Conservation (phyloP, 2,113 vertebrate species). For the Dendrocopos noguchii region DNA sequence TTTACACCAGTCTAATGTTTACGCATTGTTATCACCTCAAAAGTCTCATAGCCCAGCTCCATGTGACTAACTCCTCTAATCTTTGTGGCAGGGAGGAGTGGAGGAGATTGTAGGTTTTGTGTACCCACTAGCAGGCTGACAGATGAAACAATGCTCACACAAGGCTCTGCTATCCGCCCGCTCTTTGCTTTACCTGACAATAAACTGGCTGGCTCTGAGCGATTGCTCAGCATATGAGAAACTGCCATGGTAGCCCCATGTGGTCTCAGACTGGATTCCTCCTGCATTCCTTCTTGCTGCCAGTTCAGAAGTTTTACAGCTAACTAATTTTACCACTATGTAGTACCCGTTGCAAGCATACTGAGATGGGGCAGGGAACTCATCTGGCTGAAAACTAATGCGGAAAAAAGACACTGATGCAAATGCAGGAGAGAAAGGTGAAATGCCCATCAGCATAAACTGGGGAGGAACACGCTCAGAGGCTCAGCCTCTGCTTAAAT, state of each 20-base stretch:
- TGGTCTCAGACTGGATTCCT: not conserved
- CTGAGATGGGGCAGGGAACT: not conserved
- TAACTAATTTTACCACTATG: constrained; percentile 8
- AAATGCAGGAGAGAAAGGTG: not conserved
- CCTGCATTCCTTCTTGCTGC: not conserved
- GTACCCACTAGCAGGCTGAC: constrained; percentile 38
- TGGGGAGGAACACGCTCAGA: rapidly evolving
- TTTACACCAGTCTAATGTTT: constrained; percentile 6
- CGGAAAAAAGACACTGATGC: not conserved
- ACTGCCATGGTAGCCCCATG: not conserved
- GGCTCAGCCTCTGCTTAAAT: not conserved
- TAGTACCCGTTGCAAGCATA: not conserved
- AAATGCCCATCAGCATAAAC: rapidly evolving
- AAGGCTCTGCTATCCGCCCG: not conserved
- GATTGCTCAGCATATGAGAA: rapidly evolving
- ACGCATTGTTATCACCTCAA: not conserved
- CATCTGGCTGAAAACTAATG: not conserved
- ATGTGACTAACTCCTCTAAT: constrained; percentile 24
- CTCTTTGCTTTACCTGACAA: constrained; percentile 2
- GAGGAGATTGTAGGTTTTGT: not conserved
- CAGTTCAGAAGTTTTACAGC: not conserved
- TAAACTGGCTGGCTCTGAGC: not conserved
- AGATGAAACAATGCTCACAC: not conserved
- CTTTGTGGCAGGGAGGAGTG: not conserved
- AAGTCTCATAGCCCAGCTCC: not conserved